Percentiles rank a stretch among this genome's conserved stretches.
phyloP scores from a whole-genome alignment of 2,888 invertebrate species.

The Dynastes hyllus region DNA sequence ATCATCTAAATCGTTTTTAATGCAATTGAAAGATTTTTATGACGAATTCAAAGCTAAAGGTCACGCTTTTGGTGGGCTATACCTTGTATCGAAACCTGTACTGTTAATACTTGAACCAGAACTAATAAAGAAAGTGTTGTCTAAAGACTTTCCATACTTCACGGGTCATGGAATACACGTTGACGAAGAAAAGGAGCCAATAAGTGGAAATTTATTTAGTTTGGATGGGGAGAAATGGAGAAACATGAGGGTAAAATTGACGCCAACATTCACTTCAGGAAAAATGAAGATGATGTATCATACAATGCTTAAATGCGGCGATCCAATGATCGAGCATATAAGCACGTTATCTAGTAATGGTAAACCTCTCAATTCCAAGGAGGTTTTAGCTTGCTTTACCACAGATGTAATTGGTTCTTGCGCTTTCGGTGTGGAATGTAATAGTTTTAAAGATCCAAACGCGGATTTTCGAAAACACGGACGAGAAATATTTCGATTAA shows the following conservation, averaged over 20 bases:
- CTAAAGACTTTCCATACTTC: conserved; percentile 76
- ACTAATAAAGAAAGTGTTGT: conserved; percentile 69
- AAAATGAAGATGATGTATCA: conserved; percentile 41
- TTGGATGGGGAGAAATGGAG: conserved; percentile 75
- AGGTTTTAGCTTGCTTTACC: conserved; percentile 34
- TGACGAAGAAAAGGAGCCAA: conserved; percentile 74
- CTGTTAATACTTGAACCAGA: conserved; percentile 53
- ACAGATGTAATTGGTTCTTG: conserved; percentile 39
- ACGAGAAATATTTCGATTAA: not conserved
- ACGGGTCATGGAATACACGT: conserved; percentile 75
- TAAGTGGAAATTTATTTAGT: conserved; percentile 74
- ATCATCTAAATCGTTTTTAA: not conserved
- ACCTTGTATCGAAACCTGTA: conserved; percentile 49
- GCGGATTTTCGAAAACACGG: conserved; percentile 33
- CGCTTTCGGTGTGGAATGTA: conserved; percentile 29
- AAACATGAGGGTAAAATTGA: conserved; percentile 68
- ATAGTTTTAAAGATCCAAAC: conserved; percentile 39
- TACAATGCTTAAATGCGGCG: conserved; percentile 4
- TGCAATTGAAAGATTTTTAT: conserved; percentile 39
- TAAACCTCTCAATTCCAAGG: conserved; percentile 8
- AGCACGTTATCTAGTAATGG: not conserved
- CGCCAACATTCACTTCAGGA: conserved; percentile 36
- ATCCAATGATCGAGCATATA: conserved; percentile 26
- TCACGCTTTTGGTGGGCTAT: conserved; percentile 53
- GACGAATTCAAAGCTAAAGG: conserved; percentile 45